Conservation (phyloP, 2,113 vertebrate species). For the Cryptomyrus ogoouensis region DNA sequence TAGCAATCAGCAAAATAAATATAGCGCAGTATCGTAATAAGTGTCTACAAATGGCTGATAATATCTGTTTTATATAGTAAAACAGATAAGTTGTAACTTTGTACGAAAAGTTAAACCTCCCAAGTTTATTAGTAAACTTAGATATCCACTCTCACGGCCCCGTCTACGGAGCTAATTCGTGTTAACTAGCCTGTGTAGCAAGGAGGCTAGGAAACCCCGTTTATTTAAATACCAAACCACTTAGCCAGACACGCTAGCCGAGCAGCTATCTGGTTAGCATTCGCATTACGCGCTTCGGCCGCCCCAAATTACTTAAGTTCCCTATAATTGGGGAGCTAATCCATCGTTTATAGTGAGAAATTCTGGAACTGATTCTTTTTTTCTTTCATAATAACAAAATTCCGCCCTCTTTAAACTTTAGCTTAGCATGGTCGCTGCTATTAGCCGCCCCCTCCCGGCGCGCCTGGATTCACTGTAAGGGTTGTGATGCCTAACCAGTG, state of each 20-base stretch:
- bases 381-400: background rate
- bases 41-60: background rate
- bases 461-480: background rate
- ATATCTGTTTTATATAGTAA: background rate
- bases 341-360: background rate
- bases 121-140: background rate
- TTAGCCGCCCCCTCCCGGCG: background rate
- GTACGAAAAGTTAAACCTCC: background rate
- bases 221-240: background rate
- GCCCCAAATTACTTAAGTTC: background rate
- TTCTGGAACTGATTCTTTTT: background rate
- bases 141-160: background rate
- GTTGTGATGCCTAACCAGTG: too few species aligned
- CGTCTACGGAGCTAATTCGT: background rate
- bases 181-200: background rate
- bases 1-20: background rate
- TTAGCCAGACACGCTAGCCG: background rate
- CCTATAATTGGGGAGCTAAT: background rate
- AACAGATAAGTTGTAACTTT: background rate
- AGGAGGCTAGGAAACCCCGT: slow-evolving; percentile 2
- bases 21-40: background rate
- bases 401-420: background rate
- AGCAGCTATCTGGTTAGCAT: background rate
- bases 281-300: background rate
- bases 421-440: background rate